Evolutionary conservation across 2,113 vertebrate species (phyloP).

Genomic region (Ameiurus melas): DNA sequence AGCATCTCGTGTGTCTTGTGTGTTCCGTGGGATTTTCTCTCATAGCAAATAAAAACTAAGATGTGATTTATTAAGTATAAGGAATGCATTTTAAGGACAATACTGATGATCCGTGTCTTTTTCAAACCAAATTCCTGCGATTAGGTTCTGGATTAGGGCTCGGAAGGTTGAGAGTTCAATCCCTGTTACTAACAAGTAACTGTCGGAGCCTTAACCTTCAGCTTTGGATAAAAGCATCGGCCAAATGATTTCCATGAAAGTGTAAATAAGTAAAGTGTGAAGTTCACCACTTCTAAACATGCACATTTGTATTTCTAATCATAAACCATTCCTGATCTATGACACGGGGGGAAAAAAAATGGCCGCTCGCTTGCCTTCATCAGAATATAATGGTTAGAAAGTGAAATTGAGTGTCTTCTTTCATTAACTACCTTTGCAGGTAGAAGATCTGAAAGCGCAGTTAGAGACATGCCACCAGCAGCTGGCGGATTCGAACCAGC

Average conservation of each 20-base stretch:
- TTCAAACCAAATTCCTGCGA: not conserved
- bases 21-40: not conserved
- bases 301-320: not conserved
- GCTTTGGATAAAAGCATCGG: not conserved
- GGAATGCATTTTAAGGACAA: not conserved
- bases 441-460: conserved; percentile 76
- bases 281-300: not conserved
- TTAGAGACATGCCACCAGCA: conserved; percentile 76
- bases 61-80: not conserved
- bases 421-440: conserved; percentile 66
- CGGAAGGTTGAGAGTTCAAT: not conserved
- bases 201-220: not conserved
- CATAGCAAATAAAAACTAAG: not conserved
- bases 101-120: not conserved
- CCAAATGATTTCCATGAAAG: not conserved
- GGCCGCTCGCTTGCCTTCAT: not conserved
- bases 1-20: not conserved
- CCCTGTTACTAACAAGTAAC: not conserved
- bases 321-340: not conserved
- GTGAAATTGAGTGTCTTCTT: too few species aligned
- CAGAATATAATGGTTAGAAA: not conserved
- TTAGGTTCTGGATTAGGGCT: not conserved
- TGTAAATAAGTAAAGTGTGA: not conserved
- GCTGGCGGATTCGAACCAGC: conserved; percentile 71
- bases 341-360: too few species aligned